phyloP scores from a whole-genome alignment of 2,113 vertebrate species.

The Malurus alboscapulatus region DNA sequence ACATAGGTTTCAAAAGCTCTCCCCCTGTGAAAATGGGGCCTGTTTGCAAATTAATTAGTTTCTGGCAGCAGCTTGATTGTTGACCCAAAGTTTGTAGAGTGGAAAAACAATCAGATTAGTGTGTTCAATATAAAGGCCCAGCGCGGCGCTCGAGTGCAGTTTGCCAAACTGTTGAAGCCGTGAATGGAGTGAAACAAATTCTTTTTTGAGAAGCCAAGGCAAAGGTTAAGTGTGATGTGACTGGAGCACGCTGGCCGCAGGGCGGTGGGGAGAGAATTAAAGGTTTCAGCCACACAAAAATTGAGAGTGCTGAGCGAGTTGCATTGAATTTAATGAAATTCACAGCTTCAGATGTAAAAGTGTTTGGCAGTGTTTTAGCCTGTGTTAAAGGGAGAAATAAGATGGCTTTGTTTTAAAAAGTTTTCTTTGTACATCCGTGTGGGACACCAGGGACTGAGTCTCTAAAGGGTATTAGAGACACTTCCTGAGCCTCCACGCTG shows the following conservation, averaged over 20 bases:
- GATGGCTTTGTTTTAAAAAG: constrained; percentile 42
- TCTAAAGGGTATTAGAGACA: not conserved
- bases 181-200: constrained; percentile 80
- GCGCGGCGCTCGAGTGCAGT: constrained; percentile 68
- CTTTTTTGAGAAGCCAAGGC: constrained; percentile 73
- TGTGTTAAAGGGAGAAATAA: constrained; percentile 3
- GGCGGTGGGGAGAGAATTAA: constrained; percentile 40
- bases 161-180: constrained; percentile 71
- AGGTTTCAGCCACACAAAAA: constrained; percentile 64
- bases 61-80: constrained; percentile 82
- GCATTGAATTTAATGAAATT: constrained; percentile 63
- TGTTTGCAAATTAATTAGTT: constrained; percentile 87
- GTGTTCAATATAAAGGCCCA: constrained; percentile 77
- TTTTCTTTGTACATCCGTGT: constrained; percentile 26
- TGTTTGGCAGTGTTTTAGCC: constrained; percentile 31
- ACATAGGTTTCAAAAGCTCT: constrained; percentile 79
- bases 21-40: constrained; percentile 80
- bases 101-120: constrained; percentile 86
- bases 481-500: not conserved
- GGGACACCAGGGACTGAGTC: not conserved
- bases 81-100: constrained; percentile 82
- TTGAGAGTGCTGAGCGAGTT: constrained; percentile 26
- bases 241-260: constrained; percentile 52
- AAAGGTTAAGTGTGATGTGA: constrained; percentile 85
- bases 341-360: constrained; percentile 12